Percentiles rank a stretch among this genome's conserved stretches.
phyloP scores from a whole-genome alignment of 2,888 invertebrate genomes.

The Iselma pallidipennis region DNA sequence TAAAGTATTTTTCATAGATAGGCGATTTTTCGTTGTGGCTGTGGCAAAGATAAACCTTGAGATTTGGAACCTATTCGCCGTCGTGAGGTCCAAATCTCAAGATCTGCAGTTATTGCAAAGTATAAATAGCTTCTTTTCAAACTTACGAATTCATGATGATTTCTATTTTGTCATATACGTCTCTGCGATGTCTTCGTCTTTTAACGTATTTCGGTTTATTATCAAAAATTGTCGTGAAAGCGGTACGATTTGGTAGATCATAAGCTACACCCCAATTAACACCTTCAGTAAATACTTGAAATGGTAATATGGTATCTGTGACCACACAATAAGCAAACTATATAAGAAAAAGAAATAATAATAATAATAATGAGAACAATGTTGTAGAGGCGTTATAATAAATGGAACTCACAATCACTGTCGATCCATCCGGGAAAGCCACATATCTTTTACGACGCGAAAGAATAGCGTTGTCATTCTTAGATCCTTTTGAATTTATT shows the following conservation, averaged over 20 bases:
- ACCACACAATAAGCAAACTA: constrained; percentile 64
- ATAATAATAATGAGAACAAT: too few species aligned
- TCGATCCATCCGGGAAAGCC: constrained; percentile 72
- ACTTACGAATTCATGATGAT: constrained; percentile 70
- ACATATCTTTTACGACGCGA: constrained; percentile 67
- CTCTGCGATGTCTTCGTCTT: constrained; percentile 66
- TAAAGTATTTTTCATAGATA: too few species aligned
- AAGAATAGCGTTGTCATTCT: constrained; percentile 49
- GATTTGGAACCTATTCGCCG: too few species aligned
- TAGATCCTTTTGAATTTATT: constrained; percentile 18
- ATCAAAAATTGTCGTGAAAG: constrained; percentile 10
- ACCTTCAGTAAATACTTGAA: constrained; percentile 67
- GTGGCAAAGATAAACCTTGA: too few species aligned
- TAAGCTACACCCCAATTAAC: constrained; percentile 77
- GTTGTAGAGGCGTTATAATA: background rate
- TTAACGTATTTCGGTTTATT: constrained; percentile 53
- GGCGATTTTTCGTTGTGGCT: too few species aligned
- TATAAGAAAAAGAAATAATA: constrained; percentile 37
- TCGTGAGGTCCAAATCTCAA: too few species aligned
- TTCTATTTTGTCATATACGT: constrained; percentile 71
- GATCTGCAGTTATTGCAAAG: too few species aligned
- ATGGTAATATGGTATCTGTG: constrained; percentile 59
- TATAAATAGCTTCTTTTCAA: too few species aligned
- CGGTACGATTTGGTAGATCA: constrained; percentile 70
- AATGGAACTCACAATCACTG: constrained; percentile 65